Evolutionary conservation across 2,888 invertebrate species (phyloP).

Genomic region (Conomelus anceps): DNA sequence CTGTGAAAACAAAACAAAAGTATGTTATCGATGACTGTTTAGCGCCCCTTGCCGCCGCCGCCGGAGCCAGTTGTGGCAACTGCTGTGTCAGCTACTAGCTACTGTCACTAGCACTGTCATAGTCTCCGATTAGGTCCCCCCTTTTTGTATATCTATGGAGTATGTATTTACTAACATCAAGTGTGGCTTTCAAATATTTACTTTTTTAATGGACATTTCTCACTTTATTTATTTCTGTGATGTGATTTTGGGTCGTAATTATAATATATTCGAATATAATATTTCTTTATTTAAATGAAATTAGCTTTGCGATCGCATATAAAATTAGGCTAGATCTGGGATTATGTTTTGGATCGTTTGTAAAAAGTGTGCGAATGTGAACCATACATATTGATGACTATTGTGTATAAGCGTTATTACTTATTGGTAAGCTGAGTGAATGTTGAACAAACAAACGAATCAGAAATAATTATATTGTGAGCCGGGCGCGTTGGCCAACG

Average conservation of each 20-base stretch:
- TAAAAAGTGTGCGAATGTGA: conserved; percentile 25
- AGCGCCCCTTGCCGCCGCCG: conserved; percentile 41
- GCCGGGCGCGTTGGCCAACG: background rate
- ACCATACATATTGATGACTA: background rate
- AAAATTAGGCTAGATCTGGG: conserved; percentile 20
- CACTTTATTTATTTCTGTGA: conserved; percentile 26
- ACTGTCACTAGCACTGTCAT: no score
- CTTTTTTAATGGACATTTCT: conserved; percentile 26
- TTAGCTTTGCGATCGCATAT: conserved; percentile 25
- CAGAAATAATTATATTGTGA: background rate
- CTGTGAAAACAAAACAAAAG: conserved; percentile 21
- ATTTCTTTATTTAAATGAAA: conserved; percentile 17
- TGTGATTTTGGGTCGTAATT: conserved; percentile 23
- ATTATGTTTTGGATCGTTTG: conserved; percentile 20
- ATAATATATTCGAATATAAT: conserved; percentile 6
- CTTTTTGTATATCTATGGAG: conserved; percentile 28
- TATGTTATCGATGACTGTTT: background rate
- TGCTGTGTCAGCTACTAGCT: no score
- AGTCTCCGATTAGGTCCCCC: no score
- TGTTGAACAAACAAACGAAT: background rate
- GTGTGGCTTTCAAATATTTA: conserved; percentile 27
- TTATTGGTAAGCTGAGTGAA: background rate
- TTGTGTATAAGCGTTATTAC: background rate
- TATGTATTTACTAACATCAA: conserved; percentile 26
- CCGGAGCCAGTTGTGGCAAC: no score